These are phyloP conservation scores for Martes martes DNA, from an alignment of 2,113 vertebrate species.

Conservation along the genomic window DNA sequence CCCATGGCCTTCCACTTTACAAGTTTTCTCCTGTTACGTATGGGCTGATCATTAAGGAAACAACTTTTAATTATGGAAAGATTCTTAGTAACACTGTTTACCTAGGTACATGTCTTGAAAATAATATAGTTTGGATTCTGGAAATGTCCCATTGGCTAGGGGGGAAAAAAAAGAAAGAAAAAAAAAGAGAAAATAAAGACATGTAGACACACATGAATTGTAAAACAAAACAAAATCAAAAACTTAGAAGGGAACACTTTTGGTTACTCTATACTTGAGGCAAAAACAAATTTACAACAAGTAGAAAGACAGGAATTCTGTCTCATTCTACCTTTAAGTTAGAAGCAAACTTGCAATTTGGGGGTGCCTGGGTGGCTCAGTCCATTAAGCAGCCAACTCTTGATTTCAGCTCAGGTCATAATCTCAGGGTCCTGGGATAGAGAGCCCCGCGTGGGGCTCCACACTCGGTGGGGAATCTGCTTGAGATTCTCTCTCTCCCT, in stretches of 20 bases:
- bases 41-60: neutral
- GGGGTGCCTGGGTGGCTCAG: neutral
- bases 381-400: neutral
- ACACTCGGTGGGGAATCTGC: too few relatives aligned
- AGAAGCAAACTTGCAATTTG: neutral
- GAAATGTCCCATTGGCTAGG: neutral
- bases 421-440: neutral
- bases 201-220: neutral
- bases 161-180: neutral
- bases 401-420: neutral
- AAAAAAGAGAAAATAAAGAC: neutral
- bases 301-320: neutral
- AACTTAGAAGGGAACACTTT: neutral
- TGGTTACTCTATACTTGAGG: neutral
- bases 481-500: too few relatives aligned
- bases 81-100: neutral
- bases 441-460: too few relatives aligned
- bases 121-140: neutral
- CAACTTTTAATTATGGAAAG: neutral
- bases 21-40: neutral
- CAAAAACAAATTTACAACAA: neutral
- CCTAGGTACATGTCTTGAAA: neutral
- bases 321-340: neutral
- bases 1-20: neutral
- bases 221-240: conserved; percentile 1